Conservation (phyloP, 2,888 invertebrate species). For the Lomographa bimaculata region DNA sequence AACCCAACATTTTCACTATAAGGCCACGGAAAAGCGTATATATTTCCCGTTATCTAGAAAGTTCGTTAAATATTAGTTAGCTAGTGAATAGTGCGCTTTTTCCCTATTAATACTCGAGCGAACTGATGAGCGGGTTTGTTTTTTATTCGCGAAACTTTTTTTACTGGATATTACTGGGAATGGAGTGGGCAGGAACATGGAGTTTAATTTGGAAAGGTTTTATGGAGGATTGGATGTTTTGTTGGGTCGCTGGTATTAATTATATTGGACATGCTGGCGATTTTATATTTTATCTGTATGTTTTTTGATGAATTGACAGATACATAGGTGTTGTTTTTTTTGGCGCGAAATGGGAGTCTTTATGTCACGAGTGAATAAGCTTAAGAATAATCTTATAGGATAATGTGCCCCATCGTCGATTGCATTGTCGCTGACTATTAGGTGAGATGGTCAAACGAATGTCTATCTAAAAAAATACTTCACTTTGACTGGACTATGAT, state of each 20-base stretch:
- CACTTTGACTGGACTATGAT: too few species aligned
- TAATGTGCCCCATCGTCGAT: too few species aligned
- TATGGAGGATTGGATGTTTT: slow-evolving; percentile 13
- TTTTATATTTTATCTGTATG: too few species aligned
- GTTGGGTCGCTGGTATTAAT: slow-evolving; percentile 8
- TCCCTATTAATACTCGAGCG: slow-evolving; percentile 65
- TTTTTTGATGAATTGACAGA: too few species aligned
- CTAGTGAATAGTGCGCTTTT: slow-evolving; percentile 50
- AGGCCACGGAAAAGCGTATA: slow-evolving; percentile 63
- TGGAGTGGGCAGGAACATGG: slow-evolving; percentile 53
- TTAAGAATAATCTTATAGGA: too few species aligned
- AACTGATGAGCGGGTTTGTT: slow-evolving; percentile 59
- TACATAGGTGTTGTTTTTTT: too few species aligned
- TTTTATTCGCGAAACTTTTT: slow-evolving; percentile 47
- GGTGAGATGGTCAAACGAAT: too few species aligned
- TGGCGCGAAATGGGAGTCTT: too few species aligned
- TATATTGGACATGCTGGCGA: slow-evolving; percentile 9
- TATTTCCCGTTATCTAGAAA: slow-evolving; percentile 71
- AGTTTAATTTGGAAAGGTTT: slow-evolving; percentile 45
- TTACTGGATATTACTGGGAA: slow-evolving; percentile 31
- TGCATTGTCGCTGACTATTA: too few species aligned
- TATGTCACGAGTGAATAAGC: too few species aligned
- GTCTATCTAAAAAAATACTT: too few species aligned
- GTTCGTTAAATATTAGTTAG: slow-evolving; percentile 77
- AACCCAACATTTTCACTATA: neutral